phyloP scores from a whole-genome alignment of 2,888 invertebrate species.

The Branchipolynoe longqiensis region DNA sequence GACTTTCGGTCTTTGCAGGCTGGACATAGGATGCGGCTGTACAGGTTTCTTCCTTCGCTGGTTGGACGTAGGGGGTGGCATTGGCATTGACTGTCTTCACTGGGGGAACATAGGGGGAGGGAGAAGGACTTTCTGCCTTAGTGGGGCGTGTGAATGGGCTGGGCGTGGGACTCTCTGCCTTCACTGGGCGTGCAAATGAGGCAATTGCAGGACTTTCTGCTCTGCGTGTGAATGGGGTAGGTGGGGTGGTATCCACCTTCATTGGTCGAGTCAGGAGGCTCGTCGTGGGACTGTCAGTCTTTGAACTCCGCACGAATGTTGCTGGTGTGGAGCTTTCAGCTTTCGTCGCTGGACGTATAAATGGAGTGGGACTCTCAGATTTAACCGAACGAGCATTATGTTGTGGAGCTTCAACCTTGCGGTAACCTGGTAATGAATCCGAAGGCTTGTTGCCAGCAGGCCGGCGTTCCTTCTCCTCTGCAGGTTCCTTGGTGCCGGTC shows the following conservation, averaged over 20 bases:
- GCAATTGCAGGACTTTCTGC: background rate
- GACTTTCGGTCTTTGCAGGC: background rate
- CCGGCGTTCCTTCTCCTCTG: slow-evolving; percentile 5
- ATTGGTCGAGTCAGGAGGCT: background rate
- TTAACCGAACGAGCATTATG: background rate
- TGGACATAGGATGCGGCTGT: background rate
- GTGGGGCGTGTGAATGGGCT: background rate
- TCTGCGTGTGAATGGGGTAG: slow-evolving; percentile 6
- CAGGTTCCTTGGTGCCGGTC: slow-evolving; percentile 18
- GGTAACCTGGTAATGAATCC: background rate
- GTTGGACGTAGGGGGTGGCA: background rate
- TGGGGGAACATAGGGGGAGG: background rate
- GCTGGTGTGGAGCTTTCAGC: background rate
- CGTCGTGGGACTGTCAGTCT: background rate
- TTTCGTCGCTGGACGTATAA: background rate
- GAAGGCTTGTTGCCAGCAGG: background rate
- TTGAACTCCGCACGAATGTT: background rate
- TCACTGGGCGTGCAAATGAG: background rate
- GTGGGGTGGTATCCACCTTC: background rate
- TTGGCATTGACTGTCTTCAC: background rate
- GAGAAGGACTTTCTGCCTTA: slow-evolving; percentile 8
- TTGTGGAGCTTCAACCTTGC: slow-evolving; percentile 12
- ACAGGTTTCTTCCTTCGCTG: background rate
- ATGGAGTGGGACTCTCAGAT: background rate
- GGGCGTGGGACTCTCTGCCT: slow-evolving; percentile 6